Evolutionary conservation across 2,888 invertebrate genomes (phyloP), one percentile per base, ranked within the genome.

Genomic region (Rhingia rostrata): DNA sequence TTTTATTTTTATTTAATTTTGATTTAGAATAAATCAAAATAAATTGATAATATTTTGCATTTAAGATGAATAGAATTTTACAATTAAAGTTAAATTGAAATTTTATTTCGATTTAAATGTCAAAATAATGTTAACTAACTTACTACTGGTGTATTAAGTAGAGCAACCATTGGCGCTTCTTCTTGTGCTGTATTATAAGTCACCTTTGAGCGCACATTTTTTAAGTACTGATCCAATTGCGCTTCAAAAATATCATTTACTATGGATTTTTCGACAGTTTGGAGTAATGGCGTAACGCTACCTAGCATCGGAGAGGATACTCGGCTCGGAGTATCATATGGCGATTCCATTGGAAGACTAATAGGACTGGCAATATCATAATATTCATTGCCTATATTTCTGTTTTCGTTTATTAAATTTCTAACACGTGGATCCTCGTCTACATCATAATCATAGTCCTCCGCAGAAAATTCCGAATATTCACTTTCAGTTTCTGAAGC

Each of bases 141-240:
- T 86, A 90, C 91, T 88, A 88, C 85, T 7, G 90, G 89, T 5
- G 91, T 89, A 41, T 54, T 82, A 1, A 72, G 53, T 22, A 64
- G 10, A 2, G 14, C 30, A n/a, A 39, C 12, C 22, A 35, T 6
- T 6, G 33, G 1, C 33, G 6, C 30, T 3, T 67, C 43, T n/a
- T 14, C 41, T 81, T 78, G 30, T 73, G 22, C 69, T 6, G 51
- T 56, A 33, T 56, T 22, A 12, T 86, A 70, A 9, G 80, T 73
- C 32, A 90, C 86, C 74, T 90, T 89, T 4, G 88, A 89, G 7
- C 90, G 89, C 10, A 89, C 89, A 49, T 88, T 89, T 85, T 90
- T 91, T 0, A 90, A 87, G 60, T 89, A 91, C 67, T 89, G 88
- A 70, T 91, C 90, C 35, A 91, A 85, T 79, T 90, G 90, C 39